Evolutionary conservation across 2,797 vertebrate species (phyloP).

Genomic region (Clarias fuscus): DNA sequence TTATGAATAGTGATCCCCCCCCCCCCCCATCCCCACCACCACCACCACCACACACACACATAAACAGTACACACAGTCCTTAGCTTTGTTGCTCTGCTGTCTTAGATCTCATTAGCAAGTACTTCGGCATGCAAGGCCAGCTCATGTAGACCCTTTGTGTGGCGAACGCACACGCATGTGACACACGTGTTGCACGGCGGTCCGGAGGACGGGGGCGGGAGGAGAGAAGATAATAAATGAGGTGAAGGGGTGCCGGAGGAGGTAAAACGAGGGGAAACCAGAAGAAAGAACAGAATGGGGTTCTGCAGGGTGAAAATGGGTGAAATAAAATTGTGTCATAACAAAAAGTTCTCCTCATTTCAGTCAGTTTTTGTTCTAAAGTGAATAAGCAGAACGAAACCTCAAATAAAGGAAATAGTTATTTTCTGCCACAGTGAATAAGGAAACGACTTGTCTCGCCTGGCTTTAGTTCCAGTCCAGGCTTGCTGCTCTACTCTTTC

Average conservation of each 20-base stretch:
- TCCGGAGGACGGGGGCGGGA: constrained; percentile 49
- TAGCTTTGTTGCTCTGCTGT: constrained; percentile 41
- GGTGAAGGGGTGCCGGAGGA: constrained; percentile 32
- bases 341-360: not conserved
- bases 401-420: not conserved
- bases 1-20: not conserved
- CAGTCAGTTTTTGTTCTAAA: not conserved
- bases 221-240: constrained; percentile 39
- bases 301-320: not conserved
- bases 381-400: not conserved
- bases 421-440: not conserved
- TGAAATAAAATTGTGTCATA: not conserved
- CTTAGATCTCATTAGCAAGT: constrained; percentile 60
- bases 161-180: constrained; percentile 72
- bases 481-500: not conserved
- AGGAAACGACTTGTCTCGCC: not conserved
- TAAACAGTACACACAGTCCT: too few species aligned
- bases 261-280: not conserved
- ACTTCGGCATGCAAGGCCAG: constrained; percentile 51
- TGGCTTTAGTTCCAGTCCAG: not conserved
- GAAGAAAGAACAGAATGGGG: not conserved
- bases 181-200: constrained; percentile 67
- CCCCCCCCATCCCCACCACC: too few species aligned
- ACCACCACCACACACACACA: too few species aligned
- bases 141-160: constrained; percentile 64